Conservation (phyloP, 2,113 vertebrate species). For the Abramis brama region DNA sequence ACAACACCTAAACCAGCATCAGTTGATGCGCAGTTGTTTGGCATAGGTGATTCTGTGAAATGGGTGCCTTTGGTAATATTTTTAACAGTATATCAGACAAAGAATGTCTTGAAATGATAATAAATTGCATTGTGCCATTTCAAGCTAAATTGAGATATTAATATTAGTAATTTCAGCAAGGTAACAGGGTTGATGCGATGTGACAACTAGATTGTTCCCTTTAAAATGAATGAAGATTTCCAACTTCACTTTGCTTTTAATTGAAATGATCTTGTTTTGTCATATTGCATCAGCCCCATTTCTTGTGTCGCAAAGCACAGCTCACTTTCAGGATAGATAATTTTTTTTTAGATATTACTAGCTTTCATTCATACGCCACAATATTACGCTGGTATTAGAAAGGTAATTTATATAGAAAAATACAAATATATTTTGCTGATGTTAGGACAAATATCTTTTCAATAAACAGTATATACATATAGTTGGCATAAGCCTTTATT, state of each 20-base stretch:
- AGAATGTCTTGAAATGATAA: not conserved
- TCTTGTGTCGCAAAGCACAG: too few species aligned
- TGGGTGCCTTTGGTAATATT: not conserved
- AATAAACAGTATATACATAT: too few species aligned
- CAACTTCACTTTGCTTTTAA: too few species aligned
- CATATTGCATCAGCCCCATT: too few species aligned
- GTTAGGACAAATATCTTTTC: too few species aligned
- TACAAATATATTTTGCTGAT: too few species aligned
- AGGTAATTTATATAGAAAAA: too few species aligned
- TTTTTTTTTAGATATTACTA: too few species aligned
- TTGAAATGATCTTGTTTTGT: too few species aligned
- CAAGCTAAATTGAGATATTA: not conserved
- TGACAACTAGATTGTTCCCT: not conserved
- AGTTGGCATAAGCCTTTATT: not conserved
- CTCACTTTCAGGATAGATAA: too few species aligned
- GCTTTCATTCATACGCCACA: too few species aligned
- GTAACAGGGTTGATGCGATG: not conserved
- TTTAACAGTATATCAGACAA: not conserved
- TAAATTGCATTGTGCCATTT: not conserved
- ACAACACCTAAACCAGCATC: not conserved
- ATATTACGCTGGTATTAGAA: too few species aligned
- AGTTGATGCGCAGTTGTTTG: not conserved
- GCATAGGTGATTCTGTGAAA: constrained; percentile 6
- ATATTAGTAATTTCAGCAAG: not conserved
- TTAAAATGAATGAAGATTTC: not conserved